Conservation (phyloP, 2,797 vertebrate species). For the Staurois parvus region DNA sequence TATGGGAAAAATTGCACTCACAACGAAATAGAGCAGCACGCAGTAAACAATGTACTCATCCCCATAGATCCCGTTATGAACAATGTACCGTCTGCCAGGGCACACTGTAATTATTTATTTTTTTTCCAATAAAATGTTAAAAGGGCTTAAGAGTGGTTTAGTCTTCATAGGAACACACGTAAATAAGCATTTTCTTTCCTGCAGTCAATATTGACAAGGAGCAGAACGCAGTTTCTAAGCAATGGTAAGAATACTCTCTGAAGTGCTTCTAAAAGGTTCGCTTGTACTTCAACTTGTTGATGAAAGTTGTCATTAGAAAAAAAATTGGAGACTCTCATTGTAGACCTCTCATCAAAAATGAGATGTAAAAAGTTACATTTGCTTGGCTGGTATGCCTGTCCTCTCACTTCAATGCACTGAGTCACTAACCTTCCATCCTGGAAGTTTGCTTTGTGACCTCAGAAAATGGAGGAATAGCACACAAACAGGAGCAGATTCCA, state of each 20-base stretch:
- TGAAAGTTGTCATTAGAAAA: background rate
- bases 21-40: constrained; percentile 57
- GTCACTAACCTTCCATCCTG: too few relatives aligned
- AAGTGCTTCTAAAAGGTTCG: background rate
- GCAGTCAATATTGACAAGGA: background rate
- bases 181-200: constrained; percentile 13
- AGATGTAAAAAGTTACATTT: too few relatives aligned
- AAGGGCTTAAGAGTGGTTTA: constrained; percentile 36
- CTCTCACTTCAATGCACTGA: background rate
- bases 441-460: too few relatives aligned
- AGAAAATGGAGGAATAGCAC: too few relatives aligned
- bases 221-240: background rate
- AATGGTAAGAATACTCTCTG: background rate
- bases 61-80: constrained; percentile 17
- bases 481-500: too few relatives aligned
- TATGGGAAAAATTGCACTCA: constrained; percentile 55
- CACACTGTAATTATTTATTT: constrained; percentile 55
- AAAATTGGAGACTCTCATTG: background rate
- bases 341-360: background rate
- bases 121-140: constrained; percentile 44
- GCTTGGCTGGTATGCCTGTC: background rate
- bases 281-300: background rate
- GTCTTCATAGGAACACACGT: background rate
- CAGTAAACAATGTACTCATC: constrained; percentile 47
- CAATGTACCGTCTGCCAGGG: constrained; percentile 43